Evolutionary conservation across 2,888 invertebrate species (phyloP).

Genomic region (Oxycera nigricornis): DNA sequence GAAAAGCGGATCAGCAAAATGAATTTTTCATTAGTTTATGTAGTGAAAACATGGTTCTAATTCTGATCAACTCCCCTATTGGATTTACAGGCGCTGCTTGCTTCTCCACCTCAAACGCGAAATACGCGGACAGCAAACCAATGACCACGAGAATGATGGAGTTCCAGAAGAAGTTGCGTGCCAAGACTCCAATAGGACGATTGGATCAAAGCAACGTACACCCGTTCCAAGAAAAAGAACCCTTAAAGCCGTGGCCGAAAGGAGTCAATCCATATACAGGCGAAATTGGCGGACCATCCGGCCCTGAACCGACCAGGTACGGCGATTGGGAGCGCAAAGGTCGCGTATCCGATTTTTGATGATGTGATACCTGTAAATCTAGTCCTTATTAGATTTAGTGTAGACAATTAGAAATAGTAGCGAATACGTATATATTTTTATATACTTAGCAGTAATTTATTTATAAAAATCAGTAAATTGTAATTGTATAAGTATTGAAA

Average conservation of each 20-base stretch:
- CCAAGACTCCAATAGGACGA: slow-evolving; percentile 72
- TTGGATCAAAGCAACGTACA: slow-evolving; percentile 79
- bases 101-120: slow-evolving; percentile 11
- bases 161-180: slow-evolving; percentile 77
- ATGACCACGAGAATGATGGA: slow-evolving; percentile 64
- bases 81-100: slow-evolving; percentile 17
- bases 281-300: slow-evolving; percentile 92
- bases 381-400: slow-evolving; percentile 24
- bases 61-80: not conserved
- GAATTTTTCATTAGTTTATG: too few species aligned
- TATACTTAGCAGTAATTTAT: slow-evolving; percentile 35
- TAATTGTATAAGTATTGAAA: slow-evolving; percentile 9
- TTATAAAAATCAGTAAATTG: slow-evolving; percentile 28
- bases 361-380: slow-evolving; percentile 1
- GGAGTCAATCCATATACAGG: slow-evolving; percentile 91
- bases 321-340: slow-evolving; percentile 99
- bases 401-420: slow-evolving; percentile 18
- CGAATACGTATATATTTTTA: not conserved
- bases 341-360: slow-evolving; percentile 90
- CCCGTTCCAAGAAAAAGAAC: slow-evolving; percentile 81
- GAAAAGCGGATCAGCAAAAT: too few species aligned
- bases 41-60: too few species aligned
- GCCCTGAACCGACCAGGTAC: slow-evolving; percentile 98
- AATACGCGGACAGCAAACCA: slow-evolving; percentile 50
- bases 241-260: slow-evolving; percentile 83